A percentile compares a stretch with the other conserved stretches of the same genome.
Conservation (phyloP, 2,888 invertebrate genomes). For the Amphiduros pacificus region DNA sequence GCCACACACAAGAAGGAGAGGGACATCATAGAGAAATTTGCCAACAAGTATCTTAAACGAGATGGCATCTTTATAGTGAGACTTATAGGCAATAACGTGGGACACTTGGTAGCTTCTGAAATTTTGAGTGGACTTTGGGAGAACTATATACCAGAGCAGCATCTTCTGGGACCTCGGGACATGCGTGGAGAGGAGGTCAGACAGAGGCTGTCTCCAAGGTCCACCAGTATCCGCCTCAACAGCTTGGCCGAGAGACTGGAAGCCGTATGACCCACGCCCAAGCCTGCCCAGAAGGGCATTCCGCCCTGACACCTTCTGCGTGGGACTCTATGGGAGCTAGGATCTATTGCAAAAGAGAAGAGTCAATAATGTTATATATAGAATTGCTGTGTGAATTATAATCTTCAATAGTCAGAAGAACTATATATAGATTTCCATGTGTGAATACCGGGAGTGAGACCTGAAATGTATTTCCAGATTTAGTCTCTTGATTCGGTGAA, state of each 20-base stretch:
- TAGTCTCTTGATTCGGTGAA: too few species aligned
- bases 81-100: constrained; percentile 13
- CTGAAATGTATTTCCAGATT: too few species aligned
- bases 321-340: too few species aligned
- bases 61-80: constrained; percentile 15
- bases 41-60: constrained; percentile 5
- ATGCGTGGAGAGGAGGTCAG: neutral
- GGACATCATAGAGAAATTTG: constrained; percentile 5
- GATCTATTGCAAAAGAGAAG: too few species aligned
- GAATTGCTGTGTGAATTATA: too few species aligned
- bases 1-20: constrained; percentile 6
- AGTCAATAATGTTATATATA: too few species aligned
- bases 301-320: too few species aligned
- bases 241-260: constrained; percentile 14
- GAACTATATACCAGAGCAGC: constrained; percentile 3
- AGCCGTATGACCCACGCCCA: constrained; percentile 3
- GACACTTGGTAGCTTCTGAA: constrained; percentile 6
- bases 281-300: too few species aligned
- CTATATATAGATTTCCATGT: too few species aligned
- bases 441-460: too few species aligned
- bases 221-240: constrained; percentile 7
- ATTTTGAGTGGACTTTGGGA: constrained; percentile 12
- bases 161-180: too few species aligned
- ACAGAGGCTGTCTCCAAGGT: neutral
- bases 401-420: too few species aligned